Evolutionary conservation across 2,888 invertebrate genomes (phyloP).

Genomic region (Arge pagana): DNA sequence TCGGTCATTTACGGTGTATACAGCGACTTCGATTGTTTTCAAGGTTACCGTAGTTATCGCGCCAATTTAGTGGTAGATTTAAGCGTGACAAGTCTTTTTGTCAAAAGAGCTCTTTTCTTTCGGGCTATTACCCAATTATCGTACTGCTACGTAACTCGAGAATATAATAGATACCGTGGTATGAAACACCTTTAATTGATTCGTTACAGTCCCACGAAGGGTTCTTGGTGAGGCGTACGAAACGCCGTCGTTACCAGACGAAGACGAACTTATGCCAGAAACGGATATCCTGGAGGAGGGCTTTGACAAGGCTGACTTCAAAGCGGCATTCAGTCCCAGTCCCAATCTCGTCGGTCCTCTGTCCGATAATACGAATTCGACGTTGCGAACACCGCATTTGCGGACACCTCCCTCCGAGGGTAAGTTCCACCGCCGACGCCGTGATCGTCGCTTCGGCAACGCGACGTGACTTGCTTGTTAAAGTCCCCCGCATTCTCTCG

Average conservation of each 20-base stretch:
- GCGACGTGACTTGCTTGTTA: conserved; percentile 10
- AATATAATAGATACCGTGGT: no score
- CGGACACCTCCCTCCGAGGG: conserved; percentile 16
- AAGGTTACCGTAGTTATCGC: no score
- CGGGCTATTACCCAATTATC: no score
- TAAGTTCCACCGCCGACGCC: conserved; percentile 12
- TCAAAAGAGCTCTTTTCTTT: no score
- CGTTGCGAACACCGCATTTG: conserved; percentile 12
- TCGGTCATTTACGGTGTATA: no score
- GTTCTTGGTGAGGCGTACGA: conserved; percentile 23
- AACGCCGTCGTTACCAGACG: conserved; percentile 17
- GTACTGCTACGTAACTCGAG: no score
- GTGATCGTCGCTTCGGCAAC: no score
- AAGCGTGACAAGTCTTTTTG: no score
- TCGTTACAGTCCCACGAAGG: conserved; percentile 9
- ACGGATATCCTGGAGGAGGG: conserved; percentile 21
- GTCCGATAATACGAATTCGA: conserved; percentile 15
- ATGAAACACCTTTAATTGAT: no score
- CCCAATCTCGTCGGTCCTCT: conserved; percentile 18
- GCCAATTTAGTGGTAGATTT: no score
- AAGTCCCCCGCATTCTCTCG: background rate
- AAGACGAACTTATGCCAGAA: conserved; percentile 17
- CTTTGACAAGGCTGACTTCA: conserved; percentile 24
- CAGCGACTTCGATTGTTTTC: no score
- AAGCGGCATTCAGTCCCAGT: conserved; percentile 21